Evolutionary conservation across 2,888 invertebrate genomes (phyloP).

Genomic region (Liopterus haemorrhoidalis): DNA sequence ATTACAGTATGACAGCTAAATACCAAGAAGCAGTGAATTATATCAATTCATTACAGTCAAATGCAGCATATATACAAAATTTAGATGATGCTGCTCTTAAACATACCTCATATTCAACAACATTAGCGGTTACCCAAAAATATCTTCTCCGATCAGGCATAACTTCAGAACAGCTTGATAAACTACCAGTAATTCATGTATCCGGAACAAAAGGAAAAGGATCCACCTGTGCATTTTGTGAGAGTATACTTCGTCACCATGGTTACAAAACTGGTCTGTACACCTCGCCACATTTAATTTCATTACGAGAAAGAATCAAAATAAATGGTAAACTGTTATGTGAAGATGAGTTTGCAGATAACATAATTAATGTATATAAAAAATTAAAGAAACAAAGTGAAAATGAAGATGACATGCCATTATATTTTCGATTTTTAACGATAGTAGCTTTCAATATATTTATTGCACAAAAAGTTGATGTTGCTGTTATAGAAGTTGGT

Average conservation of each 20-base stretch:
- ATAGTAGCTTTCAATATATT: slow-evolving; percentile 87
- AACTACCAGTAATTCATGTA: slow-evolving; percentile 84
- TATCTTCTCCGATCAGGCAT: slow-evolving; percentile 61
- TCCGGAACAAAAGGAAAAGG: slow-evolving; percentile 98
- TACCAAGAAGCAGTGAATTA: slow-evolving; percentile 66
- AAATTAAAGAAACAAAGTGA: slow-evolving; percentile 51
- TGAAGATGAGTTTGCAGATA: slow-evolving; percentile 63
- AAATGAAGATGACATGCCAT: slow-evolving; percentile 69
- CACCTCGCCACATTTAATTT: slow-evolving; percentile 92
- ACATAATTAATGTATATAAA: slow-evolving; percentile 79
- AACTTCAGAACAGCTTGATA: slow-evolving; percentile 58
- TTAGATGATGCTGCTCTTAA: slow-evolving; percentile 44
- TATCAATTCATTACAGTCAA: slow-evolving; percentile 68
- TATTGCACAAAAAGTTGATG: slow-evolving; percentile 77
- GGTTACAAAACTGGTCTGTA: slow-evolving; percentile 89
- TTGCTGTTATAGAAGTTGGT: slow-evolving; percentile 93
- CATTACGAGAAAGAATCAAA: slow-evolving; percentile 85
- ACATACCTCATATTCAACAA: slow-evolving; percentile 31
- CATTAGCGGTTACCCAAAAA: slow-evolving; percentile 48
- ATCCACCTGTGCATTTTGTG: slow-evolving; percentile 89
- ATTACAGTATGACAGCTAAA: too few relatives aligned
- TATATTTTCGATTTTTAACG: slow-evolving; percentile 92
- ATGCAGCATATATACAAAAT: slow-evolving; percentile 57
- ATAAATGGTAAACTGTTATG: slow-evolving; percentile 77
- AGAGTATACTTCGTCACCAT: slow-evolving; percentile 77